phyloP scores from a whole-genome alignment of 2,888 invertebrate genomes.

The Helicoverpa assulta region DNA sequence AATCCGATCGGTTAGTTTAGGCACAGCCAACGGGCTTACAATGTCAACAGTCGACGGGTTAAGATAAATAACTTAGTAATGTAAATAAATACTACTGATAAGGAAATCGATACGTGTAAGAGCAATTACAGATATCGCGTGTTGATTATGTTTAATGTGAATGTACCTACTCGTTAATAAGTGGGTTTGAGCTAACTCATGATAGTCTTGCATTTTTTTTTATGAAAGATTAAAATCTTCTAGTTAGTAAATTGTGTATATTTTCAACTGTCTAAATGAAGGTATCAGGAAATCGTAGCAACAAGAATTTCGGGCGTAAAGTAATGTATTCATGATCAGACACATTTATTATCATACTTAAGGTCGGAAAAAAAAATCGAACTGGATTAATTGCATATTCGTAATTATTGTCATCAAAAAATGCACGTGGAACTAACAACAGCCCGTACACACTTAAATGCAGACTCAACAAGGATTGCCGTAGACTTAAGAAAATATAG shows the following conservation, averaged over 20 bases:
- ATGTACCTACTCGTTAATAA: too few relatives aligned
- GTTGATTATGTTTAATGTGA: background rate
- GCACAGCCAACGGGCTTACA: constrained; percentile 40
- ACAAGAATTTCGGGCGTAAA: too few relatives aligned
- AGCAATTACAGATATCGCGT: background rate
- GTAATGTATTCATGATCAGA: too few relatives aligned
- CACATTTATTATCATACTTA: too few relatives aligned
- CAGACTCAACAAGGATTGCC: constrained; percentile 6
- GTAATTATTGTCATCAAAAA: background rate
- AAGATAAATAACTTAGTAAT: constrained; percentile 31
- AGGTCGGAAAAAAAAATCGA: too few relatives aligned
- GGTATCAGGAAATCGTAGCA: too few relatives aligned
- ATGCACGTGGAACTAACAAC: background rate
- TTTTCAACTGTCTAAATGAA: too few relatives aligned
- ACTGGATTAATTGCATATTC: too few relatives aligned
- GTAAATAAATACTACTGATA: constrained; percentile 22
- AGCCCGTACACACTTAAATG: background rate
- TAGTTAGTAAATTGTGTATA: too few relatives aligned
- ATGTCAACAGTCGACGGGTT: constrained; percentile 38
- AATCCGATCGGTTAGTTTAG: constrained; percentile 62
- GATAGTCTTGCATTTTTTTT: too few relatives aligned
- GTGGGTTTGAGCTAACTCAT: too few relatives aligned
- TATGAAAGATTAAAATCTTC: too few relatives aligned
- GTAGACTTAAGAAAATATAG: constrained; percentile 18
- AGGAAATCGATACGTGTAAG: constrained; percentile 5